Evolutionary conservation across 2,113 vertebrate genomes (phyloP).

Genomic region (Gopherus flavomarginatus): DNA sequence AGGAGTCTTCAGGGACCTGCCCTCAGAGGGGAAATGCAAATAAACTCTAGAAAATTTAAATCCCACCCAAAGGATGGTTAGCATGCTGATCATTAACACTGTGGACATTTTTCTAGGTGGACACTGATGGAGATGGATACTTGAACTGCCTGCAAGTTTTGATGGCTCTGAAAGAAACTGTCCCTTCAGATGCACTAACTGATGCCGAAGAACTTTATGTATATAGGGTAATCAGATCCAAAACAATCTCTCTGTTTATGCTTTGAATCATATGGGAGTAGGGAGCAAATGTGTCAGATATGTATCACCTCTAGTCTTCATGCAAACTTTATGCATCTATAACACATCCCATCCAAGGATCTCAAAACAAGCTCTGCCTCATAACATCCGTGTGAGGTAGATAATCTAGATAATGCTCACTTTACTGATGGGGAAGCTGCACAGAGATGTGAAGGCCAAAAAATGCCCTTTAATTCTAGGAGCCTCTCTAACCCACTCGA

Average conservation of each 20-base stretch:
- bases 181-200: slow-evolving; percentile 74
- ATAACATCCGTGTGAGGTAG: too few relatives aligned
- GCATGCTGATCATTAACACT: slow-evolving; percentile 21
- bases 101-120: slow-evolving; percentile 66
- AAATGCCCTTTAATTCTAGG: neutral
- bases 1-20: slow-evolving; percentile 13
- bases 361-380: neutral
- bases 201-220: slow-evolving; percentile 85
- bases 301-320: neutral
- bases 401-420: neutral
- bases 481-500: neutral
- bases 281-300: neutral
- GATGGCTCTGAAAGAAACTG: slow-evolving; percentile 77
- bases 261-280: neutral
- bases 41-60: neutral
- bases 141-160: slow-evolving; percentile 81
- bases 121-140: slow-evolving; percentile 78
- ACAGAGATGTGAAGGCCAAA: neutral
- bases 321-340: neutral
- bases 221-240: slow-evolving; percentile 70
- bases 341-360: neutral
- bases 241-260: neutral
- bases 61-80: neutral
- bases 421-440: neutral
- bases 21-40: slow-evolving; percentile 24